phyloP scores from a whole-genome alignment of 2,113 vertebrate species.

The Cygnus buccinator region DNA sequence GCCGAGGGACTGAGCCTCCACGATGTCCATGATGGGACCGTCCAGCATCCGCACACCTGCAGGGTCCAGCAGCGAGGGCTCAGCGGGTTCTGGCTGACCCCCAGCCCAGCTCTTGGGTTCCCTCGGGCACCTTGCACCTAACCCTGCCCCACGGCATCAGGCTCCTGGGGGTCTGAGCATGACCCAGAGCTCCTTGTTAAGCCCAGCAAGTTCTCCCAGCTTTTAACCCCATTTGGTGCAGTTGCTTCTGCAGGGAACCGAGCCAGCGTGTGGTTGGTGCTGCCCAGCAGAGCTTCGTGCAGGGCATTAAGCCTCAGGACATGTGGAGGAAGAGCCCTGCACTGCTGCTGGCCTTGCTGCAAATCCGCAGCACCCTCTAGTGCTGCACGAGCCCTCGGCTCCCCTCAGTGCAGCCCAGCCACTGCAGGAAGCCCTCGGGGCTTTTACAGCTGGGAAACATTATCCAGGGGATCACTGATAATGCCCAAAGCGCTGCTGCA shows the following conservation, averaged over 20 bases:
- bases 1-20: conserved; percentile 81
- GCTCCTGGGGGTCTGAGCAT: accelerated
- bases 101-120: accelerated
- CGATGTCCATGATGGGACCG: conserved; percentile 73
- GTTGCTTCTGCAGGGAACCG: accelerated
- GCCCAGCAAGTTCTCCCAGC: not conserved
- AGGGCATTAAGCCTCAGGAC: too few species aligned
- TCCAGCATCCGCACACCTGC: conserved; percentile 85
- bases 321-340: not conserved
- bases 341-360: accelerated
- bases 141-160: not conserved
- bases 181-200: not conserved
- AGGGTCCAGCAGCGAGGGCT: not conserved
- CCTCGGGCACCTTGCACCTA: not conserved
- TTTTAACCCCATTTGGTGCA: not conserved
- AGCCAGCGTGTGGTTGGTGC: not conserved
- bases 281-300: not conserved
- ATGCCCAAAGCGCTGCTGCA: not conserved
- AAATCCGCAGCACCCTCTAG: not conserved
- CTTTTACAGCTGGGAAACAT: not conserved
- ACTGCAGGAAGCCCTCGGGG: not conserved
- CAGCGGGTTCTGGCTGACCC: accelerated
- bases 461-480: too few species aligned
- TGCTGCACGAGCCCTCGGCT: accelerated
- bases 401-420: not conserved